These are phyloP conservation scores for Belonocnema kinseyi DNA, from an alignment of 1,140 invertebrate genomes.

Conservation along the genomic window DNA sequence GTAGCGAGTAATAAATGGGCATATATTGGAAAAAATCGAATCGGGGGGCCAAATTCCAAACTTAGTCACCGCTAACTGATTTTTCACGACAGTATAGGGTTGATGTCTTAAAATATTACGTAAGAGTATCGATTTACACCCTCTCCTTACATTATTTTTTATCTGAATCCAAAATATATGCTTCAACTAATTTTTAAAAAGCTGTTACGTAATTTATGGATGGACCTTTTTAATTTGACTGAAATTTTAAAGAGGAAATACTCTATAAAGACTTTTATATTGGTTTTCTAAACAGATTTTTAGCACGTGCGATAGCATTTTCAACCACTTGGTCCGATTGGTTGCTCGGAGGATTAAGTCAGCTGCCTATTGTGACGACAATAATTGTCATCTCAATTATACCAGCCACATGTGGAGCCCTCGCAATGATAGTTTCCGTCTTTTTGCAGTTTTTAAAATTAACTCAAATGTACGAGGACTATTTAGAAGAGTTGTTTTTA, in stretches of 20 bases:
- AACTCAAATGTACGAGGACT: slow-evolving; percentile 85
- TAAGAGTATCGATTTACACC: too few relatives aligned
- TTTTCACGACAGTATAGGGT: too few relatives aligned
- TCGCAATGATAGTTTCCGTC: slow-evolving; percentile 73
- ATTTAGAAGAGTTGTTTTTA: slow-evolving; percentile 79
- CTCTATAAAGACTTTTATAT: slow-evolving; percentile 26
- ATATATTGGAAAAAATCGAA: too few relatives aligned
- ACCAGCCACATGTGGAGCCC: slow-evolving; percentile 76
- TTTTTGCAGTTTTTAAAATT: slow-evolving; percentile 75
- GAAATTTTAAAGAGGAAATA: slow-evolving; percentile 29
- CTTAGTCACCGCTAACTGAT: too few relatives aligned
- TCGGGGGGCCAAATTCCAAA: too few relatives aligned
- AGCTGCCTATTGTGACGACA: slow-evolving; percentile 75
- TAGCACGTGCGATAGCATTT: slow-evolving; percentile 75
- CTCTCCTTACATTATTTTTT: too few relatives aligned
- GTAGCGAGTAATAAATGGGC: too few relatives aligned
- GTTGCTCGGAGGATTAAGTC: slow-evolving; percentile 75
- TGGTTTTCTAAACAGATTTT: slow-evolving; percentile 67
- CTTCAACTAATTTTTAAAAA: too few relatives aligned
- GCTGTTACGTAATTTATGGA: too few relatives aligned
- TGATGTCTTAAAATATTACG: too few relatives aligned
- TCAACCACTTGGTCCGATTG: slow-evolving; percentile 76
- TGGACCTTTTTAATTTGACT: background rate
- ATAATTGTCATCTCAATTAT: slow-evolving; percentile 72
- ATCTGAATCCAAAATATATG: too few relatives aligned